These are phyloP conservation scores for Anabacerthia variegaticeps DNA, from an alignment of 2,797 vertebrate species.

Conservation along the genomic window DNA sequence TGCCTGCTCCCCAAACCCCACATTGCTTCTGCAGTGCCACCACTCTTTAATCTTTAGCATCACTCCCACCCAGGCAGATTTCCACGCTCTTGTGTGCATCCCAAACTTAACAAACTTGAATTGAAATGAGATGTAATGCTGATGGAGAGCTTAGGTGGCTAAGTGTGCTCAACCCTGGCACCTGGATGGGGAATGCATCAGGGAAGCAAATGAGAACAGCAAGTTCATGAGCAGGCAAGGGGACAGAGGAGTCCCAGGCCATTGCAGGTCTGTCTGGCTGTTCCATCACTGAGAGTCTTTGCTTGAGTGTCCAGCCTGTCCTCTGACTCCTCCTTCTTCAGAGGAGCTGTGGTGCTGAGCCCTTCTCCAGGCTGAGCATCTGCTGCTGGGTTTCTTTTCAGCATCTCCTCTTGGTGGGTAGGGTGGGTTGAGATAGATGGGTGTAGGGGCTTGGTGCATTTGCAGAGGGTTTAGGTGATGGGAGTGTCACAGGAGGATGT, in stretches of 20 bases:
- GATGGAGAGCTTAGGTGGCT: neutral
- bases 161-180: neutral
- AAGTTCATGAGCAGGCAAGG: neutral
- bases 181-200: neutral
- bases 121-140: neutral
- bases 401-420: neutral
- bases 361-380: neutral
- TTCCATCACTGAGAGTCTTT: neutral
- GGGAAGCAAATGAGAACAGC: neutral
- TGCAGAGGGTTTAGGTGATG: neutral
- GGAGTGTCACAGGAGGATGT: neutral
- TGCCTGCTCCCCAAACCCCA: neutral
- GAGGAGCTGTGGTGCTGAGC: neutral
- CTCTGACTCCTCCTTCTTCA: neutral
- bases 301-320: neutral
- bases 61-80: neutral
- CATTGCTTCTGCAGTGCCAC: neutral
- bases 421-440: fast-evolving
- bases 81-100: fast-evolving
- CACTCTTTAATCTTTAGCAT: neutral
- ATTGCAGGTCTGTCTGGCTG: neutral
- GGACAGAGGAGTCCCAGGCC: neutral
- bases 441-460: fast-evolving
- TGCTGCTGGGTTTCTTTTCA: neutral
- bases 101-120: neutral